phyloP scores from a whole-genome alignment of 2,113 vertebrate species.

The Xyliphius kryptos region DNA sequence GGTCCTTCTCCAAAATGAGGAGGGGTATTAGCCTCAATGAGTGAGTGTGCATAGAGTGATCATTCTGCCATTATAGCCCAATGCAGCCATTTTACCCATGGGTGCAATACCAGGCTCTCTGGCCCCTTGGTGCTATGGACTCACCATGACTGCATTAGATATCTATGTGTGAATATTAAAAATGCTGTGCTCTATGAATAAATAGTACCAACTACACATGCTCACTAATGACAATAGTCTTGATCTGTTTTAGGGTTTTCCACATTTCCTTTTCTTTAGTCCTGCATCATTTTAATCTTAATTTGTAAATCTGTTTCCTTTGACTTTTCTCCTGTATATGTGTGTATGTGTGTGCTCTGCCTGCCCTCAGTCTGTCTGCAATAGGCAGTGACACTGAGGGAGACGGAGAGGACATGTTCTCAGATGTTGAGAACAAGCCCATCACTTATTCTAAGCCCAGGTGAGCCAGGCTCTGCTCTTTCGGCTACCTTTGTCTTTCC shows the following conservation, averaged over 20 bases:
- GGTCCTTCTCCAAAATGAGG: constrained; percentile 51
- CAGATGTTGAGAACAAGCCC: constrained; percentile 35
- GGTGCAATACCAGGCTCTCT: constrained; percentile 36
- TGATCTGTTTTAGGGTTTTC: no score
- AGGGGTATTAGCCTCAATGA: constrained; percentile 59
- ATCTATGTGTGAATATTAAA: no score
- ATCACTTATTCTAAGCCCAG: constrained; percentile 39
- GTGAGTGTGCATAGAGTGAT: constrained; percentile 54
- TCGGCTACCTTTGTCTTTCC: background rate
- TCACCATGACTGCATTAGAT: constrained; percentile 10
- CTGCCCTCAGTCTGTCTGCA: constrained; percentile 48
- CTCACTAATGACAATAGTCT: no score
- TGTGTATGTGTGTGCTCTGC: constrained; percentile 12
- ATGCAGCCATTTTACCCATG: constrained; percentile 30
- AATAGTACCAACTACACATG: no score
- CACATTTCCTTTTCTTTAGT: no score
- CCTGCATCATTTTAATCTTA: constrained; percentile 15
- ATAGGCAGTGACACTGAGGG: constrained; percentile 47
- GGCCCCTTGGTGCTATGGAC: constrained; percentile 19
- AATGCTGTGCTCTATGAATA: no score
- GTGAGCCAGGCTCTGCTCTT: constrained; percentile 47
- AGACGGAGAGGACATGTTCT: constrained; percentile 30
- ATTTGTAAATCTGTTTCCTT: background rate
- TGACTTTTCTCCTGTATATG: background rate
- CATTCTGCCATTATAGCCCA: constrained; percentile 16